A percentile compares a stretch with the other conserved stretches of the same genome.
These are phyloP conservation scores for Campylorhamphus procurvoides DNA, from an alignment of 2,113 vertebrate genomes.

Conservation along the genomic window DNA sequence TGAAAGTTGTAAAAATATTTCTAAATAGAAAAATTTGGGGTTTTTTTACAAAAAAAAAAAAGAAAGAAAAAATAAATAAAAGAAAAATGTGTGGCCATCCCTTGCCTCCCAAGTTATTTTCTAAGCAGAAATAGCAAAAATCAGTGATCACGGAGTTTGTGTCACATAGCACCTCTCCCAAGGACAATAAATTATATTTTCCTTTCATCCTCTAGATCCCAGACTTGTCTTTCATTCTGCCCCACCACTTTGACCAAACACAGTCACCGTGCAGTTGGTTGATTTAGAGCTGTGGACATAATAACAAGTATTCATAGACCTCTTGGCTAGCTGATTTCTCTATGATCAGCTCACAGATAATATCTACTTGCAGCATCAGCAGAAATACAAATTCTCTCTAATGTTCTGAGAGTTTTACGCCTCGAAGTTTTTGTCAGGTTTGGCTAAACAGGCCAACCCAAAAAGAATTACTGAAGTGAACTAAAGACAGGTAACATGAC, in stretches of 20 bases:
- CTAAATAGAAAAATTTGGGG: neutral
- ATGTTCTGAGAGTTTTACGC: neutral
- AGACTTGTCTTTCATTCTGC: neutral
- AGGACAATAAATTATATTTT: neutral
- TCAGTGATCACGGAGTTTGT: neutral
- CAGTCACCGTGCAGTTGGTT: neutral
- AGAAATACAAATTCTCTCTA: neutral
- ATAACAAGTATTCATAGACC: neutral
- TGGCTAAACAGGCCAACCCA: neutral
- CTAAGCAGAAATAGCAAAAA: neutral
- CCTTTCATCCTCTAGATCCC: neutral
- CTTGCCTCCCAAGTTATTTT: neutral
- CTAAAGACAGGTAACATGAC: neutral
- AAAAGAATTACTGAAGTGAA: neutral
- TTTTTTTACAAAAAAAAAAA: no score
- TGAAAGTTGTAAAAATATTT: neutral
- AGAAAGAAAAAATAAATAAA: neutral
- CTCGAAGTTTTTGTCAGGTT: neutral
- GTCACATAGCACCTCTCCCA: neutral
- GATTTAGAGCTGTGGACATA: neutral
- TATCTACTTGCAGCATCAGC: neutral
- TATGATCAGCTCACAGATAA: neutral
- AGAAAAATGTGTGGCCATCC: neutral
- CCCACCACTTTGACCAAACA: neutral
- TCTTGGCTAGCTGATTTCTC: neutral